Percentiles rank a stretch among this genome's conserved stretches.
phyloP scores from a whole-genome alignment of 2,888 invertebrate genomes.

The Chelonus formosanus region DNA sequence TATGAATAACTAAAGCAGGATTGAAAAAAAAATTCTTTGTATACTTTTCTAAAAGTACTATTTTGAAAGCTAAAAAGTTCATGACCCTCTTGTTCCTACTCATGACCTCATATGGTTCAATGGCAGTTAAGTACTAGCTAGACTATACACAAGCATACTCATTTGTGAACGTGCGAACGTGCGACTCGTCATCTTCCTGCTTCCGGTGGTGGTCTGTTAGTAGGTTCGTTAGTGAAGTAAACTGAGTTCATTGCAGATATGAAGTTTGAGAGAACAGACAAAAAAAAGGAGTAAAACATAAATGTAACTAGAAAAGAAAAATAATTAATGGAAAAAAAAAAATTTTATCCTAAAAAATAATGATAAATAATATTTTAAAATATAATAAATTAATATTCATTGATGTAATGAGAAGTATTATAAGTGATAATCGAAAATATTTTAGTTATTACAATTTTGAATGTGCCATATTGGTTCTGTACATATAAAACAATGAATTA shows the following conservation, averaged over 20 bases:
- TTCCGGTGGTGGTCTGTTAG: slow-evolving; percentile 19
- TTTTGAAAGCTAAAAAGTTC: no score
- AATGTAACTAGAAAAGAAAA: no score
- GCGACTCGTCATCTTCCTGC: slow-evolving; percentile 17
- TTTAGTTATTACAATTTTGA: background rate
- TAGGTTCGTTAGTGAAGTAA: background rate
- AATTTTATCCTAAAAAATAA: no score
- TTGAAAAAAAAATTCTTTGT: background rate
- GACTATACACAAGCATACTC: slow-evolving; percentile 14
- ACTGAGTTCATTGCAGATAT: background rate
- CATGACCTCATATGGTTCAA: slow-evolving; percentile 8
- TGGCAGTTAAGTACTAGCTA: slow-evolving; percentile 21
- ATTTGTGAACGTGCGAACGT: slow-evolving; percentile 27
- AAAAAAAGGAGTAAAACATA: background rate
- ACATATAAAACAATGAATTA: slow-evolving; percentile 16
- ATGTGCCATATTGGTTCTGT: background rate
- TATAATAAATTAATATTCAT: no score
- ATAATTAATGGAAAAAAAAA: no score
- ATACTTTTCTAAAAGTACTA: background rate
- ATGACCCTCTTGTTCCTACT: no score
- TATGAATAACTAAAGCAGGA: background rate
- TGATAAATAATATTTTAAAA: no score
- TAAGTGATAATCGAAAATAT: slow-evolving; percentile 1
- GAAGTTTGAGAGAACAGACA: background rate
- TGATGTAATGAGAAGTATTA: background rate